phyloP scores from a whole-genome alignment of 2,888 invertebrate genomes.

The Apocheima hispidaria region DNA sequence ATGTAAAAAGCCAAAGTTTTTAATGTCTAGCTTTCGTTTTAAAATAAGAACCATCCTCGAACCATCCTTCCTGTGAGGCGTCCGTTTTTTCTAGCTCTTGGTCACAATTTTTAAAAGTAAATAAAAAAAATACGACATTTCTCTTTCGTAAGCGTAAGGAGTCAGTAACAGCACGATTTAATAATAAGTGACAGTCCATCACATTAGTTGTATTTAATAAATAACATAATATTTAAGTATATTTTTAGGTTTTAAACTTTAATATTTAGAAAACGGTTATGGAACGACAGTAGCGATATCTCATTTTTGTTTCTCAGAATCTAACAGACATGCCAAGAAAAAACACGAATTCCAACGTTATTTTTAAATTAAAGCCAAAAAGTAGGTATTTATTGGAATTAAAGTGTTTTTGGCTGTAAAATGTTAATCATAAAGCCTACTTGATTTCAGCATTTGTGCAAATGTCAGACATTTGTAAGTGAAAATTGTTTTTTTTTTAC shows the following conservation, averaged over 20 bases:
- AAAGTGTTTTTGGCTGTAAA: neutral
- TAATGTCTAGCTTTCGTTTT: constrained; percentile 54
- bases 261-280: constrained; percentile 24
- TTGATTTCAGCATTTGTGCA: neutral
- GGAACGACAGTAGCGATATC: constrained; percentile 42
- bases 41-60: constrained; percentile 40
- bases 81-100: constrained; percentile 59
- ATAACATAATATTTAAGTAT: constrained; percentile 54
- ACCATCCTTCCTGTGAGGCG: constrained; percentile 44
- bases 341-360: constrained; percentile 10
- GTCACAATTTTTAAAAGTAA: constrained; percentile 51
- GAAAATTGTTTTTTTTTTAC: too few relatives aligned
- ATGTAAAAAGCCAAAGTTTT: constrained; percentile 66
- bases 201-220: constrained; percentile 63
- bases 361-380: constrained; percentile 9
- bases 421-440: neutral
- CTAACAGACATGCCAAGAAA: neutral
- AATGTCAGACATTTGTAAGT: neutral
- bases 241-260: constrained; percentile 36
- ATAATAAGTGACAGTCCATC: constrained; percentile 65
- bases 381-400: constrained; percentile 17
- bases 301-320: constrained; percentile 13
- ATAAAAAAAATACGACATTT: constrained; percentile 37
- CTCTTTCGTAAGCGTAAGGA: constrained; percentile 46
- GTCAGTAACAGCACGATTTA: constrained; percentile 59